These are phyloP conservation scores for Charanyca ferruginea DNA, from an alignment of 2,888 invertebrate genomes.

Conservation along the genomic window DNA sequence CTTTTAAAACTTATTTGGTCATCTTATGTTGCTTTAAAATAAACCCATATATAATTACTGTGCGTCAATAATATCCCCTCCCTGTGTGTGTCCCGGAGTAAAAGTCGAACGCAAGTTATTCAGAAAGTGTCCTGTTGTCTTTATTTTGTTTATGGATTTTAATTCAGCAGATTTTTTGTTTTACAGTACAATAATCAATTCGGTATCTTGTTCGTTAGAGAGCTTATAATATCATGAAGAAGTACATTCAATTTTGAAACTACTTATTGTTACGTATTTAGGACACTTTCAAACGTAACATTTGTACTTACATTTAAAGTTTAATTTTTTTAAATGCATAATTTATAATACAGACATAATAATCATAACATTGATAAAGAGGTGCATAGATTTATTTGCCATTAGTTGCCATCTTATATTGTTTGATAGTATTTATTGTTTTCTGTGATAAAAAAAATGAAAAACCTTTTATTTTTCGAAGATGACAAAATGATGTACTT, in stretches of 20 bases:
- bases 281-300: constrained; percentile 53
- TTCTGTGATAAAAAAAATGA: constrained; percentile 85
- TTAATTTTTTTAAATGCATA: constrained; percentile 51
- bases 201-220: constrained; percentile 16
- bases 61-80: neutral
- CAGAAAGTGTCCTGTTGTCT: constrained; percentile 47
- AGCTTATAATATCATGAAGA: constrained; percentile 20
- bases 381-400: constrained; percentile 82
- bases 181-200: constrained; percentile 18
- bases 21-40: too few species aligned
- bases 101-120: constrained; percentile 14
- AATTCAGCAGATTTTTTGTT: constrained; percentile 9
- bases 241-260: constrained; percentile 27
- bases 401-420: constrained; percentile 85
- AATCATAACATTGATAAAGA: constrained; percentile 68
- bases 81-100: constrained; percentile 22
- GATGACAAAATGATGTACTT: constrained; percentile 62
- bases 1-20: neutral
- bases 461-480: constrained; percentile 70
- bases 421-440: constrained; percentile 88
- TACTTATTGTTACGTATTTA: constrained; percentile 11
- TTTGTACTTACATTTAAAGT: constrained; percentile 19
- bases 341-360: constrained; percentile 58
- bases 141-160: constrained; percentile 3
- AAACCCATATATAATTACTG: neutral